phyloP scores from a whole-genome alignment of 92 coral and sea anemone species.

The Ricordea florida region DNA sequence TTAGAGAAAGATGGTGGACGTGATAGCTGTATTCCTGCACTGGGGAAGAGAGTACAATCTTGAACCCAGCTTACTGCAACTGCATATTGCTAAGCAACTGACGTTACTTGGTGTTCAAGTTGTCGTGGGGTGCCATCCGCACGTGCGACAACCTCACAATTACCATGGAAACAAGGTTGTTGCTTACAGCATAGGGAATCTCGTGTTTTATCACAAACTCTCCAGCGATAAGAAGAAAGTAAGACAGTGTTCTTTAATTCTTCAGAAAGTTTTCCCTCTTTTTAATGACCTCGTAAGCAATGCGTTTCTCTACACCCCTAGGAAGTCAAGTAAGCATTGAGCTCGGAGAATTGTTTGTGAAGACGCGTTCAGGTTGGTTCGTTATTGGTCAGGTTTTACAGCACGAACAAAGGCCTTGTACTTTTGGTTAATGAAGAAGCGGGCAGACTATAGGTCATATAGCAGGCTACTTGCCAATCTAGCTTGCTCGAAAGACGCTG shows the following conservation, averaged over 20 bases:
- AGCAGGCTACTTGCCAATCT: no score
- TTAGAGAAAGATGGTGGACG: slow-evolving; percentile 27
- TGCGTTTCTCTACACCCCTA: background rate
- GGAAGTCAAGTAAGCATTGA: no score
- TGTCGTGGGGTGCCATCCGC: slow-evolving; percentile 55
- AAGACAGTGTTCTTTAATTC: background rate
- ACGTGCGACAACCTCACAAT: slow-evolving; percentile 32
- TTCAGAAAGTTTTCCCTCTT: background rate
- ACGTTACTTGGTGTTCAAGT: slow-evolving; percentile 62
- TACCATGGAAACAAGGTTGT: slow-evolving; percentile 28
- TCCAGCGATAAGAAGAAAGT: slow-evolving; percentile 14
- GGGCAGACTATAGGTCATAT: no score
- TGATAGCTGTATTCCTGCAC: slow-evolving; percentile 40
- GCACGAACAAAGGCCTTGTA: no score
- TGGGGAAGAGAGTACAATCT: slow-evolving; percentile 51
- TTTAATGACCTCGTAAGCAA: background rate
- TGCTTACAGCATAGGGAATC: slow-evolving; percentile 55
- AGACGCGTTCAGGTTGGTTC: no score
- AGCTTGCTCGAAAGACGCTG: no score
- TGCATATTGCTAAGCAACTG: slow-evolving; percentile 37
- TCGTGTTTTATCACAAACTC: slow-evolving; percentile 23
- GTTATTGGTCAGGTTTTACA: no score
- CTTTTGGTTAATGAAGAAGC: no score
- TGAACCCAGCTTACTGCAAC: slow-evolving; percentile 20
- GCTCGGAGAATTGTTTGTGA: no score